A percentile compares a stretch with the other conserved stretches of the same genome.
Evolutionary conservation across 2,797 vertebrate genomes (phyloP).

Genomic region (Knipowitschia caucasica): DNA sequence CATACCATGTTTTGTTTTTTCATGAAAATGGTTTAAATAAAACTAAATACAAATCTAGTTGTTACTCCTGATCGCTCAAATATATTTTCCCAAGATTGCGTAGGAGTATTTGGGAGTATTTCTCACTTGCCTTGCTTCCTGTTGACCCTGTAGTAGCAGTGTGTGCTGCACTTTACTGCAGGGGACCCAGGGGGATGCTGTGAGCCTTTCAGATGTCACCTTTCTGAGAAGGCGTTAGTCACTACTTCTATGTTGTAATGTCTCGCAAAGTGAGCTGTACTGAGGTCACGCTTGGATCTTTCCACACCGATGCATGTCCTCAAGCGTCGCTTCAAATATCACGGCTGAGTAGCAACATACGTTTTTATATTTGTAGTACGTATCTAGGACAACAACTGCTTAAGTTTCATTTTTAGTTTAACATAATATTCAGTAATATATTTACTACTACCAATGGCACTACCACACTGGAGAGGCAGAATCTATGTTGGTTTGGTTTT

Average conservation of each 20-base stretch:
- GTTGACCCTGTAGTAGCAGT: background rate
- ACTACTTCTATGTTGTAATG: background rate
- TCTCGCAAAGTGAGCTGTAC: background rate
- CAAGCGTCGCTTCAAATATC: background rate
- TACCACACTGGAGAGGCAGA: background rate
- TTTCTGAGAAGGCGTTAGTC: constrained; percentile 1
- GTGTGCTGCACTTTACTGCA: constrained; percentile 1
- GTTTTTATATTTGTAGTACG: background rate
- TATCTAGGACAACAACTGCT: background rate
- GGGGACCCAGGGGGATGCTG: background rate
- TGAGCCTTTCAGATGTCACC: background rate
- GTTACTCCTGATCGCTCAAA: too few species aligned
- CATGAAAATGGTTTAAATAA: too few species aligned
- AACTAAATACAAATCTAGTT: too few species aligned
- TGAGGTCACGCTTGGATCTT: background rate
- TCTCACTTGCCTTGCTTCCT: background rate
- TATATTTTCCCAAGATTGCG: too few species aligned
- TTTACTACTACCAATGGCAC: background rate
- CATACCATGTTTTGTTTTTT: too few species aligned
- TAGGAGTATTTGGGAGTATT: background rate
- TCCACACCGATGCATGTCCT: background rate
- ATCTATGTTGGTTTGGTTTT: background rate
- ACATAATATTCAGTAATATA: background rate
- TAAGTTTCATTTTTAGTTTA: background rate
- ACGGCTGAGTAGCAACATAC: background rate